These are phyloP conservation scores for Adelognathus sp. DNA, from an alignment of 2,888 invertebrate genomes.

Conservation along the genomic window DNA sequence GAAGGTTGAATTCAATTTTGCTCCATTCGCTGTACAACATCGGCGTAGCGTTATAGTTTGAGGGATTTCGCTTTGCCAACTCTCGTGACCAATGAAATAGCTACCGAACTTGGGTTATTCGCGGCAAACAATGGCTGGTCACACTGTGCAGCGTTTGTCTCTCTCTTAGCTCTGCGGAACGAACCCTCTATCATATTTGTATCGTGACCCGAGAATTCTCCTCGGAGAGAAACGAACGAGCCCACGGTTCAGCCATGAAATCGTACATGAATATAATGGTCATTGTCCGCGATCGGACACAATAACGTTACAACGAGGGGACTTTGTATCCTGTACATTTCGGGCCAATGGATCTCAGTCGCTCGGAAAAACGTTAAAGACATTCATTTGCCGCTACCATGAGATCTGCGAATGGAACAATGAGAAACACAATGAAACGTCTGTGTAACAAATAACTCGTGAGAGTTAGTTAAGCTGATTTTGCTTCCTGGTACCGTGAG, in stretches of 20 bases:
- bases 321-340: slow-evolving; percentile 23
- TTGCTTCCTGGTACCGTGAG: too few relatives aligned
- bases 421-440: too few relatives aligned
- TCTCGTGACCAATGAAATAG: slow-evolving; percentile 65
- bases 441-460: too few relatives aligned
- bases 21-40: slow-evolving; percentile 22
- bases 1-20: neutral
- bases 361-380: neutral
- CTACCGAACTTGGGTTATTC: slow-evolving; percentile 67
- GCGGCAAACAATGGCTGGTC: slow-evolving; percentile 52
- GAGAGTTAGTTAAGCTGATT: too few relatives aligned
- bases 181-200: slow-evolving; percentile 7
- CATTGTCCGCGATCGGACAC: slow-evolving; percentile 34
- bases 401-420: neutral
- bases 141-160: slow-evolving; percentile 43
- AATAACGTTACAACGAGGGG: neutral
- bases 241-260: slow-evolving; percentile 11
- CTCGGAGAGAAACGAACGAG: slow-evolving; percentile 6
- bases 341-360: neutral
- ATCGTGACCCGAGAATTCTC: neutral
- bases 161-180: slow-evolving; percentile 17
- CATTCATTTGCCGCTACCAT: neutral
- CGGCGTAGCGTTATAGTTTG: slow-evolving; percentile 36
- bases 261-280: slow-evolving; percentile 36
- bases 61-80: slow-evolving; percentile 53